phyloP scores from a whole-genome alignment of 2,888 invertebrate genomes.

The Hololepta plana region DNA sequence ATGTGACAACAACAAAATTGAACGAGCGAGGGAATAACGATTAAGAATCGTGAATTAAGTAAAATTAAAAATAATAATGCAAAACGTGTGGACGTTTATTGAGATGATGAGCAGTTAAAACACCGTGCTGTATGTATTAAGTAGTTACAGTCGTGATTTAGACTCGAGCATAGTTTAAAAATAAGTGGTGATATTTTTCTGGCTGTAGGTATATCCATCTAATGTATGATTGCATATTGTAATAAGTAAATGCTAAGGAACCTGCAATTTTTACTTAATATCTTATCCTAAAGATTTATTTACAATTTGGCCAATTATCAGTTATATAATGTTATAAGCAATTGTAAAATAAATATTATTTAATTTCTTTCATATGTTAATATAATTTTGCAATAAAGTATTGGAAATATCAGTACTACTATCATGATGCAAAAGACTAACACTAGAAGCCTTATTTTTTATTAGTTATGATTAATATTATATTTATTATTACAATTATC shows the following conservation, averaged over 20 bases:
- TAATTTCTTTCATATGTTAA: conserved; percentile 8
- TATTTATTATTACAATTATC: too few relatives aligned
- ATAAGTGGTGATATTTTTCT: conserved; percentile 32
- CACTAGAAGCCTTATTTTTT: too few relatives aligned
- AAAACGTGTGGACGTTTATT: background rate
- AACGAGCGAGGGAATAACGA: conserved; percentile 15
- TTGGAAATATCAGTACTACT: too few relatives aligned
- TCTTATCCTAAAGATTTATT: background rate
- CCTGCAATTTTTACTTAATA: conserved; percentile 23
- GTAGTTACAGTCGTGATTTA: conserved; percentile 23
- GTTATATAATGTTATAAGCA: too few relatives aligned
- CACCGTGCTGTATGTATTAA: background rate
- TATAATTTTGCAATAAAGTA: conserved; percentile 9
- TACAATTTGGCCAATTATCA: too few relatives aligned
- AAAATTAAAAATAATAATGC: conserved; percentile 10
- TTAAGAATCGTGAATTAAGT: conserved; percentile 19
- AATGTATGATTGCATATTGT: conserved; percentile 30
- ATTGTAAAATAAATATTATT: conserved; percentile 9
- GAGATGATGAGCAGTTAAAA: background rate
- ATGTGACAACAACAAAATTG: background rate
- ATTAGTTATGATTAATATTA: too few relatives aligned
- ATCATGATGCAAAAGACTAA: too few relatives aligned
- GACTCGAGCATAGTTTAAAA: conserved; percentile 31
- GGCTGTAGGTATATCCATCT: conserved; percentile 31
- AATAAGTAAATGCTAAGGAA: conserved; percentile 31